Percentiles rank a stretch among this genome's conserved stretches.
Conservation (phyloP, 2,113 vertebrate genomes). For the Cottus gobio region DNA sequence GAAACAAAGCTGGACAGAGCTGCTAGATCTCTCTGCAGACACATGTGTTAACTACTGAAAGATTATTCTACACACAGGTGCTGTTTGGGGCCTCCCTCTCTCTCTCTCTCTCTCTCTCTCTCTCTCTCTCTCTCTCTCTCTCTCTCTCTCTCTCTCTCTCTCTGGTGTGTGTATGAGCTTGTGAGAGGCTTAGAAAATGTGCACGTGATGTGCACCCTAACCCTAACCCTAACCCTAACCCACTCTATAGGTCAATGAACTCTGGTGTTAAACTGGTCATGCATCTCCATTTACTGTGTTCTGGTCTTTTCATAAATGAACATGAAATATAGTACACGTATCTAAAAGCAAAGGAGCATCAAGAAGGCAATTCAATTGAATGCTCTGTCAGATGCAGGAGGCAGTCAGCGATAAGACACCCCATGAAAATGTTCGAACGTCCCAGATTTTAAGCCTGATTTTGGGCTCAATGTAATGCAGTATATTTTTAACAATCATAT, state of each 20-base stretch:
- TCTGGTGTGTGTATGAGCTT: constrained; percentile 4
- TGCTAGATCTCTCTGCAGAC: constrained; percentile 83
- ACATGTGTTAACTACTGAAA: constrained; percentile 66
- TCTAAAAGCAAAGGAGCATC: background rate
- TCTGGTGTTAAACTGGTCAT: constrained; percentile 43
- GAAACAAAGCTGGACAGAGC: constrained; percentile 75
- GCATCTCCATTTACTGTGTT: constrained; percentile 41
- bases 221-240: too few relatives aligned
- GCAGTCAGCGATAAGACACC: background rate
- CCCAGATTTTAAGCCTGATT: background rate
- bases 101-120: constrained; percentile 21
- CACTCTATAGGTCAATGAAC: constrained; percentile 66
- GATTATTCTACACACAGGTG: constrained; percentile 77
- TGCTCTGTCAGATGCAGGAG: background rate
- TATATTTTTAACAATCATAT: background rate
- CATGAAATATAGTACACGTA: background rate
- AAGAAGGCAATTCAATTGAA: background rate
- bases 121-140: constrained; percentile 52
- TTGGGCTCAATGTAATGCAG: background rate
- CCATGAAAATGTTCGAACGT: background rate
- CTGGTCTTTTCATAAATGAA: constrained; percentile 54
- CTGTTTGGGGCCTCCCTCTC: constrained; percentile 67
- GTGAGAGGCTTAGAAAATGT: constrained; percentile 40
- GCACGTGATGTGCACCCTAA: too few relatives aligned
- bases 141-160: constrained; percentile 33